phyloP scores from a whole-genome alignment of 2,797 vertebrate species.

The Lateolabrax maculatus region DNA sequence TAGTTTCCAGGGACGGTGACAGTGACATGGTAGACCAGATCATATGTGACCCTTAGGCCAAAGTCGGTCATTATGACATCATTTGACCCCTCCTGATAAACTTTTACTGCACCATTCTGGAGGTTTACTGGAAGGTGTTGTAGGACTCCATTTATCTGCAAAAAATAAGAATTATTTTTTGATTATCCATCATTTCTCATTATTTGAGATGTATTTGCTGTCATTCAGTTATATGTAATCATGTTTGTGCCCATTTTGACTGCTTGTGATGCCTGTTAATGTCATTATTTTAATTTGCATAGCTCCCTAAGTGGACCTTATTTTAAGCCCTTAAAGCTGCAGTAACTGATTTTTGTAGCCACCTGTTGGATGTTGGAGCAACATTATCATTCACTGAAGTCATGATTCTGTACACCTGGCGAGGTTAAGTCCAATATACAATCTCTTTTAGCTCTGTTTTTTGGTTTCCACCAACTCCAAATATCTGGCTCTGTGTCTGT shows the following conservation, averaged over 20 bases:
- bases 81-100: constrained; percentile 51
- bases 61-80: constrained; percentile 62
- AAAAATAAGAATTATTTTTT: not conserved
- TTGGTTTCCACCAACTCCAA: not conserved
- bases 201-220: not conserved
- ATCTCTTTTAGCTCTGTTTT: not conserved
- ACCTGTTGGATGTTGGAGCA: too few species aligned
- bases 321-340: not conserved
- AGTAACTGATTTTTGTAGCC: not conserved
- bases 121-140: constrained; percentile 75
- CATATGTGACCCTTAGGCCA: constrained; percentile 75
- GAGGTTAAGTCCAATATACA: not conserved
- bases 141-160: constrained; percentile 79
- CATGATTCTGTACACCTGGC: not conserved
- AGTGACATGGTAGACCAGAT: constrained; percentile 65
- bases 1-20: constrained; percentile 76
- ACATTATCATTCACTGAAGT: not conserved
- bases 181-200: not conserved
- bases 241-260: not conserved
- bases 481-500: not conserved
- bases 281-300: not conserved
- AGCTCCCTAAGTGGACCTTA: not conserved
- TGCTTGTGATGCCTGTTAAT: not conserved
- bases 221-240: not conserved
- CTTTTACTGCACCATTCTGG: constrained; percentile 36